Base-by-base conservation (phyloP, 2,113 vertebrate genomes). In the Hypocryptadius cinnamomeus region DNA sequence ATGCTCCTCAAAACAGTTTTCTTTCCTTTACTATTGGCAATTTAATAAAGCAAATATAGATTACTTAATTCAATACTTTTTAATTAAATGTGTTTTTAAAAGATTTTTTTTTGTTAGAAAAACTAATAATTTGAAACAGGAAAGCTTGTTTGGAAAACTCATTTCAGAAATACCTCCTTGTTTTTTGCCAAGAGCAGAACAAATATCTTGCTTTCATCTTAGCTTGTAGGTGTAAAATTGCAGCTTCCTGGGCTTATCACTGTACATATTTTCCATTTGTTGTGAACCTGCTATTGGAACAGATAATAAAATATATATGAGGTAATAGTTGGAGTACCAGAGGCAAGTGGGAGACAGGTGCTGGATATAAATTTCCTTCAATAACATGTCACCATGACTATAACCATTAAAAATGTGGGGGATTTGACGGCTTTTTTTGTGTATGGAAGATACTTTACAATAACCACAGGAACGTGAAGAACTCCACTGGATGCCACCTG, bases 351-450 rank as follows among this genome's bases (percentile, higher is more conserved):
- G 45, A 84, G 69, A 40, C n/a, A 86, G 88, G 61, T 90, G 65
- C 44, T 30, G n/a, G 87, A 45, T 87, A 87, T 53, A 59, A 72
- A 92, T 85, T 56, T 72, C 80, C 35, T 54, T 71, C 47, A 80
- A 28, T 76, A 92, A 54, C 1, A 0, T 18, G 21, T 53, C 78
- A 24, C 40, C 9, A 8, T 56, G 42, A 50, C 68, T 83, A 0
- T 56, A 79, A 44, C 42, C 80, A 77, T 83, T 90, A 80, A 88
- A 74, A 63, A 54, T 31, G 40, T 37, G 63, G 8, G 48, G 8
- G n/a, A 13, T 30, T 61, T 27, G 30, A 76, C n/a, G 35, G 25
- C 22, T 39, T 40, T 37, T 54, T 16, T 12, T 53, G 19, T 64
- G 35, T 8, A 14, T 27, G 65, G 35, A 40, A 65, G 61, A n/a